Conservation (phyloP, 2,113 vertebrate genomes). For the Oceanodroma tethys region DNA sequence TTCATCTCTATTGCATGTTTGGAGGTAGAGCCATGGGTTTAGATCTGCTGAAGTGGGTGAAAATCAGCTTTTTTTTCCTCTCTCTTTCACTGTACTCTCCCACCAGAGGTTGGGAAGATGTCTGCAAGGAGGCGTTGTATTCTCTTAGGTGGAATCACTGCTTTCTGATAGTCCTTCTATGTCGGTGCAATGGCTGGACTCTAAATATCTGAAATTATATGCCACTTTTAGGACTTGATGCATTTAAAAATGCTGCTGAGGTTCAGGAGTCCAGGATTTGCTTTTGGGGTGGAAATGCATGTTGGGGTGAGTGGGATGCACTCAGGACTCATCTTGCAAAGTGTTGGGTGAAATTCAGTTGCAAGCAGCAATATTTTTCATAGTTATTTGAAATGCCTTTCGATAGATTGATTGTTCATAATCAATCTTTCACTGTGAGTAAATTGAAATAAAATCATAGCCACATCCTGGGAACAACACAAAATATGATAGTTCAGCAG, state of each 20-base stretch:
- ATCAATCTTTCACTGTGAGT: not conserved
- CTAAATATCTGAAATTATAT: not conserved
- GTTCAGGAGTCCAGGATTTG: not conserved
- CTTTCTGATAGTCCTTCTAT: not conserved
- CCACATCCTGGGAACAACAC: not conserved
- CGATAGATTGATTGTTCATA: not conserved
- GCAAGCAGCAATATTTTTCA: not conserved
- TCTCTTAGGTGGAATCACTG: not conserved
- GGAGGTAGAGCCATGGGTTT: not conserved
- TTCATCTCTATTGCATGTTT: accelerated
- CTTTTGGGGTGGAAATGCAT: not conserved
- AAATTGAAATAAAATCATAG: not conserved
- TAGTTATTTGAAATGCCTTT: not conserved
- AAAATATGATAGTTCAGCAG: not conserved
- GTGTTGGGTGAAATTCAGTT: not conserved
- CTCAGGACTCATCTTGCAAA: not conserved
- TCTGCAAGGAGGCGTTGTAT: not conserved
- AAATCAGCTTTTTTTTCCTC: not conserved
- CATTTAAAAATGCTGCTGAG: not conserved
- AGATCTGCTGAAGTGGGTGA: not conserved
- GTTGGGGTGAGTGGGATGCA: not conserved
- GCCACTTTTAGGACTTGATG: not conserved
- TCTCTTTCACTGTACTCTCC: not conserved
- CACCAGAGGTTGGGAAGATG: not conserved
- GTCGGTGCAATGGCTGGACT: not conserved